These are phyloP conservation scores for Diceros bicornis DNA, from an alignment of 2,797 vertebrate species.

Conservation along the genomic window DNA sequence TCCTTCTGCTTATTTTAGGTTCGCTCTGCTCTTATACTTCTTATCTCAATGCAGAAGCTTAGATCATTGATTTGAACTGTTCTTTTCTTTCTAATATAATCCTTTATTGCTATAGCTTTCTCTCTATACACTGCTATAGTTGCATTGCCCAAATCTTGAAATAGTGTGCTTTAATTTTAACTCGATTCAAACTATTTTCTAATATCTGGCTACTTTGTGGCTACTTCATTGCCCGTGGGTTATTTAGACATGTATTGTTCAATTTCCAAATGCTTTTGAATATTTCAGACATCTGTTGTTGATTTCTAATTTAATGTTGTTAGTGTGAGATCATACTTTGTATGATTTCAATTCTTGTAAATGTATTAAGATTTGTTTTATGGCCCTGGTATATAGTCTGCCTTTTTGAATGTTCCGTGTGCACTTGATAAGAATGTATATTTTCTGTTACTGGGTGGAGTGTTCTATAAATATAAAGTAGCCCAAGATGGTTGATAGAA, in stretches of 20 bases:
- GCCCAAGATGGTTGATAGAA: background rate
- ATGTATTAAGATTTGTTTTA: background rate
- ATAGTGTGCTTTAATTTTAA: background rate
- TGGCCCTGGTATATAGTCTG: background rate
- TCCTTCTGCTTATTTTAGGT: background rate
- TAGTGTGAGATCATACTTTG: background rate
- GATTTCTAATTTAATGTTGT: background rate
- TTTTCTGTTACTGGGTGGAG: background rate
- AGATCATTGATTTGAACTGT: background rate
- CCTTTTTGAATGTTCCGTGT: background rate
- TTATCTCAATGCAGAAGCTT: background rate
- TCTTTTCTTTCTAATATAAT: background rate
- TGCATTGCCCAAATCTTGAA: background rate
- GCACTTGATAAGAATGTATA: background rate
- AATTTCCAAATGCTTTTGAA: background rate
- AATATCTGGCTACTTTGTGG: background rate
- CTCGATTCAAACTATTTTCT: background rate
- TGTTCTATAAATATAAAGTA: background rate
- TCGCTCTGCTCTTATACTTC: background rate
- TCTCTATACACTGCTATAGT: background rate
- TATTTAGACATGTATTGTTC: background rate
- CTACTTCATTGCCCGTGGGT: background rate
- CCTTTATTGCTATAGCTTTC: background rate
- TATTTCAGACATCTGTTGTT: background rate
- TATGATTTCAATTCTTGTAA: background rate